Base-by-base conservation (phyloP, 2,888 invertebrate genomes). In the Helicoverpa assulta region DNA sequence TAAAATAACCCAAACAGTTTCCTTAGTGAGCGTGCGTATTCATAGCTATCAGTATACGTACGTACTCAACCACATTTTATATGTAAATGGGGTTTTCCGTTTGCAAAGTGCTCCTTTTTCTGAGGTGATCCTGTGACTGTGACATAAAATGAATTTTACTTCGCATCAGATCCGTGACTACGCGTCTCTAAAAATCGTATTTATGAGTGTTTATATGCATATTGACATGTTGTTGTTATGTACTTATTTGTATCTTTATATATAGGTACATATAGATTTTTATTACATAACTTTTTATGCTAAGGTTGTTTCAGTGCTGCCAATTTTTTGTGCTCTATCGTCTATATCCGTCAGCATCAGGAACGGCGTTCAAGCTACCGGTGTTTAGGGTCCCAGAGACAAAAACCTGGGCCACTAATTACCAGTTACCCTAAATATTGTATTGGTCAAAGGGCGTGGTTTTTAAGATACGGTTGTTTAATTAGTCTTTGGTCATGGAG, bases 21-120 rank as follows among this genome's bases (percentile, higher is more conserved):
- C 62, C 64, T 59, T 63, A 69, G 59, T 52, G n/a, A 69, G 60
- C 61, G 75, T 67, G 64, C 71, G 62, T 79, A 78, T 70, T 64
- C 69, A 76, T 80, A 77, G 80, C 70, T 80, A 68, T 77, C 71
- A 71, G 61, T 71, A 75, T 78, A 75, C 40, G 62, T 77, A 77
- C 72, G 58, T 77, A 76, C 78, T 83, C 78, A 76, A 81, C 83
- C 84, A 86, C 88, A 87, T 89, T 92, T 91, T 89, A 88, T 91
- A 91, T 92, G 92, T 89, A 92, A 92, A 92, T 91, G 87, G 84
- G 87, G 80, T 90, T 89, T 90, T 88, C 89, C 88, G 87, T 88
- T 87, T 84, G 87, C 89, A 90, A 91, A 91, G 89, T 91, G 89
- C 89, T 91, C 85, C 87, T 88, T 89, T 88, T 88, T 88, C 85